A percentile compares a stretch with the other conserved stretches of the same genome.
Conservation (phyloP, 2,888 invertebrate genomes). For the Lampropteryx suffumata region DNA sequence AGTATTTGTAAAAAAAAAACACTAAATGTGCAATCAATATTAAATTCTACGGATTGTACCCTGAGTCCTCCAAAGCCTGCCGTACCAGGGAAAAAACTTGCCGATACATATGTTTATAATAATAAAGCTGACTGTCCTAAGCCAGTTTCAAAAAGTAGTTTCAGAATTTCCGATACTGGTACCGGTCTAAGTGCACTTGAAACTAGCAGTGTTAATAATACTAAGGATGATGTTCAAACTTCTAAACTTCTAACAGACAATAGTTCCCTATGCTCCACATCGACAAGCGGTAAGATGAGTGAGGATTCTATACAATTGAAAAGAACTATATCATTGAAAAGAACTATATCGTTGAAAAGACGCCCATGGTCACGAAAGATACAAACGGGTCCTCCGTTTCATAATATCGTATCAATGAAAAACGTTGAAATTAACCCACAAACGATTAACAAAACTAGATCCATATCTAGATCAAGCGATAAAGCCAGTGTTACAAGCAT, state of each 20-base stretch:
- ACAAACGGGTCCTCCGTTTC: background rate
- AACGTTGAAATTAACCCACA: background rate
- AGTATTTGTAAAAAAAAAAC: background rate
- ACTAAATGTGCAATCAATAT: background rate
- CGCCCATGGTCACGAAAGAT: background rate
- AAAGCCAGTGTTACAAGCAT: conserved; percentile 9
- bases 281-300: conserved; percentile 6
- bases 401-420: too few relatives aligned
- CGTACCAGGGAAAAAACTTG: too few relatives aligned
- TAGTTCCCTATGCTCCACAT: background rate
- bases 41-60: background rate
- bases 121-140: too few relatives aligned
- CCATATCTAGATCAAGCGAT: background rate
- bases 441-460: background rate
- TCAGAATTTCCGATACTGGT: too few relatives aligned
- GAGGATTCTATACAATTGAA: conserved; percentile 9
- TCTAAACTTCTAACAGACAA: too few relatives aligned
- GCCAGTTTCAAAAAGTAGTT: too few relatives aligned
- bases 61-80: background rate
- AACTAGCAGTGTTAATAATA: too few relatives aligned
- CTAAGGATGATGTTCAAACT: too few relatives aligned
- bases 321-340: conserved; percentile 2
- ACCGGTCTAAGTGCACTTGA: too few relatives aligned
- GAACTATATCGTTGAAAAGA: conserved; percentile 16
- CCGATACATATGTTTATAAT: too few relatives aligned